Evolutionary conservation across 1,140 invertebrate species (phyloP), one percentile per base, ranked within the genome.

Genomic region (Nebria ingens): DNA sequence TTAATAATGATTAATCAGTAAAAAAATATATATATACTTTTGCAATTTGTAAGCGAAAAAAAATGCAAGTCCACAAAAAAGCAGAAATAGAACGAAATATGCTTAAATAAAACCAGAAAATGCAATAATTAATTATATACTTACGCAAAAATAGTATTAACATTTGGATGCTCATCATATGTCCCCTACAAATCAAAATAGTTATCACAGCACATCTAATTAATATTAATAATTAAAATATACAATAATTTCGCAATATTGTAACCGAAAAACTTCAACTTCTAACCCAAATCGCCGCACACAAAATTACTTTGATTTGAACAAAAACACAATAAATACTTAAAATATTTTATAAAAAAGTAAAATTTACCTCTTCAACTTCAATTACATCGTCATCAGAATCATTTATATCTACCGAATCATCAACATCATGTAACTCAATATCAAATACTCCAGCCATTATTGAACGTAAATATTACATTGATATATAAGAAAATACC

Each of bases 361-460:
- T n/a, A n/a, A 21, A 52, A 65, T 61, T 79, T 79, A 87, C 86
- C 80, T 87, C 86, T 70, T 86, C 85, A 61, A 85, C 75, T 68
- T 91, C 87, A 68, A 91, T 86, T 64, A 83, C 86, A 71, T 93
- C 89, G 66, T 89, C 88, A 65, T 90, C 86, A 42, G 87, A 87
- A 67, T 89, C 85, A 63, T 80, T 81, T 58, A 82, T 79, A 59
- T 78, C 76, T 62, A 75, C 69, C 53, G 75, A 73, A 68, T 80
- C 79, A 56, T 79, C 78, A 70, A 88, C 87, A 60, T 78, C 76
- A 61, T 86, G 84, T 64, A 93, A 75, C 73, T 95, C 91, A 68
- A 95, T 82, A 76, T 94, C 89, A 73, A 95, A 94, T 68, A 93
- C 80, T 68, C 82, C 84, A 69, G 85, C 85, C 86, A 88, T 88